These are phyloP conservation scores for Anas capensis DNA, from an alignment of 2,797 vertebrate species.

Conservation along the genomic window DNA sequence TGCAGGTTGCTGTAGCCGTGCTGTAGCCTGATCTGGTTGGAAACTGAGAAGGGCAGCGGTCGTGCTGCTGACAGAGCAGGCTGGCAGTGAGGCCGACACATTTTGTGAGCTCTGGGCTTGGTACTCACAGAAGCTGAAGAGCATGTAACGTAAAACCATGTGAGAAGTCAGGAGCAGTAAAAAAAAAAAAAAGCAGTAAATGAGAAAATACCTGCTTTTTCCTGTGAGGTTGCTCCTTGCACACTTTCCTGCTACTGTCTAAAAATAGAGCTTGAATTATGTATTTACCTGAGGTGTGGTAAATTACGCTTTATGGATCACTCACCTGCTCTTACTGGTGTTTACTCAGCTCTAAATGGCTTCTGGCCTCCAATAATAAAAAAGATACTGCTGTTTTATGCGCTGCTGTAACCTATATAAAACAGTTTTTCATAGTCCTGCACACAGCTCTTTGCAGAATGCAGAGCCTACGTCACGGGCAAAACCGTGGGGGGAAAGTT, in stretches of 20 bases:
- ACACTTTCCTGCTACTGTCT: background rate
- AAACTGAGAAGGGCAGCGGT: background rate
- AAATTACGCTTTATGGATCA: background rate
- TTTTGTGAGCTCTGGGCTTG: background rate
- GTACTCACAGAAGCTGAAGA: background rate
- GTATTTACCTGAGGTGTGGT: background rate
- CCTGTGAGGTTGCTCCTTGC: background rate
- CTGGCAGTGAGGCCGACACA: background rate
- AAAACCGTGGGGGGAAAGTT: background rate
- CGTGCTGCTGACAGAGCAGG: background rate
- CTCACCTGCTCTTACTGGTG: background rate
- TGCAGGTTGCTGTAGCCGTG: fast-evolving
- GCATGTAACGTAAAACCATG: background rate
- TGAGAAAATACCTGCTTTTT: background rate
- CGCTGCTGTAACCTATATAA: background rate
- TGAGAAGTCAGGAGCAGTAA: background rate
- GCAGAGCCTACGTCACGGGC: background rate
- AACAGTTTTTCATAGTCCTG: background rate
- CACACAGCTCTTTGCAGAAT: background rate
- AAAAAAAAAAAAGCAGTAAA: background rate
- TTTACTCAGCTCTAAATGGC: slow-evolving; percentile 11
- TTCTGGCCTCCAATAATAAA: slow-evolving; percentile 9
- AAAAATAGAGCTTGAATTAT: background rate
- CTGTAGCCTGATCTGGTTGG: background rate
- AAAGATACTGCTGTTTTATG: background rate